Evolutionary conservation across 2,888 invertebrate species (phyloP).

Genomic region (Margaritifera margaritifera): DNA sequence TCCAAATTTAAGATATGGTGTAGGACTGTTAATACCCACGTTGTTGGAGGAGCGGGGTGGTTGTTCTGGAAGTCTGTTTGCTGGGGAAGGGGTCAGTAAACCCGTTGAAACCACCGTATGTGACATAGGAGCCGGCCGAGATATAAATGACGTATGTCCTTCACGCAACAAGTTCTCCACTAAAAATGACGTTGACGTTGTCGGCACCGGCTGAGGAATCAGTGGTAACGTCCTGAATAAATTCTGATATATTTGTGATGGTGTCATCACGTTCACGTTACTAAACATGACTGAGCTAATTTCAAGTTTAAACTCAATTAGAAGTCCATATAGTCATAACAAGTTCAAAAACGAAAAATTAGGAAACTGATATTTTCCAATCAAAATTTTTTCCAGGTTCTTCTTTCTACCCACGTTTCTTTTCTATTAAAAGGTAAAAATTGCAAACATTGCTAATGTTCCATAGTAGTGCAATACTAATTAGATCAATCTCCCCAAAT

Average conservation of each 20-base stretch:
- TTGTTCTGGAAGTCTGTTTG: conserved; percentile 1
- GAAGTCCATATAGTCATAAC: no score
- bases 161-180: conserved; percentile 67
- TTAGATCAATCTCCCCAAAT: no score
- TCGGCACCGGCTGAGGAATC: conserved; percentile 43
- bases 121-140: conserved; percentile 35
- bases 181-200: conserved; percentile 59
- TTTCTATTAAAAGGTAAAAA: no score
- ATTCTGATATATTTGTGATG: conserved; percentile 65
- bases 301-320: no score
- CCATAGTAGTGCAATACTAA: no score
- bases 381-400: no score
- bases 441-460: no score
- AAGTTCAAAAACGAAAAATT: no score
- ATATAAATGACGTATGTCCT: conserved; percentile 44
- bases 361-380: no score
- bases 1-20: conserved; percentile 67
- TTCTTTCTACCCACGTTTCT: no score
- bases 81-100: neutral
- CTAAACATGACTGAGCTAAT: no score
- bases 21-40: conserved; percentile 29
- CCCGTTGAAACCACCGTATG: conserved; percentile 22
- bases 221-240: conserved; percentile 57
- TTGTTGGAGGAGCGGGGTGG: neutral
- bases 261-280: conserved; percentile 56